Base-by-base conservation (phyloP, 1,140 invertebrate species). In the Steinernema khuongi region DNA sequence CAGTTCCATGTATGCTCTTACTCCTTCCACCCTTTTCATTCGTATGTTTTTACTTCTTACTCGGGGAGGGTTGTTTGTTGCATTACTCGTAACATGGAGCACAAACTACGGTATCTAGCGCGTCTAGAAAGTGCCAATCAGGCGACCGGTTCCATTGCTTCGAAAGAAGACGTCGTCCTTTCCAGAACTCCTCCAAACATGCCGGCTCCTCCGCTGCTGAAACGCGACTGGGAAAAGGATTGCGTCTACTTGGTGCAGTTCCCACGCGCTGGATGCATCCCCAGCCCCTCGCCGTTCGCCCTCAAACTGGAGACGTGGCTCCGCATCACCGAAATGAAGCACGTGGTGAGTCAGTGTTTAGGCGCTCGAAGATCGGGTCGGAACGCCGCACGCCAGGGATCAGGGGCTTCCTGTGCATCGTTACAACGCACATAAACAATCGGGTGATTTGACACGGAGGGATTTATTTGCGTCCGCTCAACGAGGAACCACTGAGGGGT, bases 281-380 rank as follows among this genome's bases (percentile, higher is more conserved):
- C 93, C 29, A 94, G 92, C 33, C 87, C 93, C 72, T 94, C 92
- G 72, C 91, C 93, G 18, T 95, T 92, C 86, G 94, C 92, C 88
- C 90, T 95, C 81, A 95, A 95, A 89, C 92, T 95, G 74, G 94
- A 96, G 88, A 94, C 93, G 81, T 96, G 92, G 92, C 89, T 96
- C 73, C 89, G 94, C 83, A 89, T 95, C 80, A 91, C 91, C 79
- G 92, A 91, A 79, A 89, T 94, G 84, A 93, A 93, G 88, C 95
- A 95, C 87, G 92, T 94, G 92, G 93, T 94, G 77, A 74, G 76
- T 32, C 68, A 30, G 14, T 19, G 17, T 41, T 41, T 41, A n/a
- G 7, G 36, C 36, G 36, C n/a, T 41, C 36, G 36, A 41, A 41
- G 36, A 41, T 41, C 36, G n/a, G n/a, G n/a, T n/a, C n/a, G n/a